phyloP scores from a whole-genome alignment of 1,140 invertebrate genomes.

The Hylaeus volcanicus region DNA sequence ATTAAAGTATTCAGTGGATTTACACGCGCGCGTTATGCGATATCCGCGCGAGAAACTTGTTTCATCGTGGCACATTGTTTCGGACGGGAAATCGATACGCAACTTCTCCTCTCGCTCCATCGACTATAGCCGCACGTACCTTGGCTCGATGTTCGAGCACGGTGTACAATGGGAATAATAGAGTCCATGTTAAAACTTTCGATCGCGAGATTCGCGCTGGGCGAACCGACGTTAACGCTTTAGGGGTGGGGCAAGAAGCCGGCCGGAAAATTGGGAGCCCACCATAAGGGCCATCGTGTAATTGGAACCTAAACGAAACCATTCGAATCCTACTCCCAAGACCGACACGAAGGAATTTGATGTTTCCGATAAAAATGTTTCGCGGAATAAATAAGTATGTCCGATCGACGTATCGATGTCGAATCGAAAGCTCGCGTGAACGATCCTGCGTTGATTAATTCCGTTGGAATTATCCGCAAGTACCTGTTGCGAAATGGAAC shows the following conservation, averaged over 20 bases:
- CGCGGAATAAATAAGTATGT: too few relatives aligned
- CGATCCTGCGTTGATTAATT: not conserved
- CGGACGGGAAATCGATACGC: slow-evolving; percentile 71
- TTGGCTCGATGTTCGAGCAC: slow-evolving; percentile 20
- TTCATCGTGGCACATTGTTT: slow-evolving; percentile 60
- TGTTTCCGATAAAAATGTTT: too few relatives aligned
- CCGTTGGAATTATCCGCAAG: not conserved
- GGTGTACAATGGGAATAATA: not conserved
- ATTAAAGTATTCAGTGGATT: not conserved
- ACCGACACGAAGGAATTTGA: too few relatives aligned
- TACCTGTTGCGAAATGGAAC: slow-evolving; percentile 12
- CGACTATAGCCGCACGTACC: not conserved
- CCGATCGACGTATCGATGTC: too few relatives aligned
- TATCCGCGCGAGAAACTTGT: slow-evolving; percentile 56
- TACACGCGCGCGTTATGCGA: slow-evolving; percentile 24
- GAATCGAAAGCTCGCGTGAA: not conserved
- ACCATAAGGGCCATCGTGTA: too few relatives aligned
- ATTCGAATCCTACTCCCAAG: too few relatives aligned
- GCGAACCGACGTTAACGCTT: too few relatives aligned
- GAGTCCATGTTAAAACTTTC: slow-evolving; percentile 36
- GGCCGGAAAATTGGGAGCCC: too few relatives aligned
- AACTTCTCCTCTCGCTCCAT: slow-evolving; percentile 23
- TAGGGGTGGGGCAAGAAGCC: too few relatives aligned
- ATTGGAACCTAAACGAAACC: too few relatives aligned
- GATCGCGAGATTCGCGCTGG: not conserved